phyloP scores from a whole-genome alignment of 2,113 vertebrate species.

The Cervus canadensis region DNA sequence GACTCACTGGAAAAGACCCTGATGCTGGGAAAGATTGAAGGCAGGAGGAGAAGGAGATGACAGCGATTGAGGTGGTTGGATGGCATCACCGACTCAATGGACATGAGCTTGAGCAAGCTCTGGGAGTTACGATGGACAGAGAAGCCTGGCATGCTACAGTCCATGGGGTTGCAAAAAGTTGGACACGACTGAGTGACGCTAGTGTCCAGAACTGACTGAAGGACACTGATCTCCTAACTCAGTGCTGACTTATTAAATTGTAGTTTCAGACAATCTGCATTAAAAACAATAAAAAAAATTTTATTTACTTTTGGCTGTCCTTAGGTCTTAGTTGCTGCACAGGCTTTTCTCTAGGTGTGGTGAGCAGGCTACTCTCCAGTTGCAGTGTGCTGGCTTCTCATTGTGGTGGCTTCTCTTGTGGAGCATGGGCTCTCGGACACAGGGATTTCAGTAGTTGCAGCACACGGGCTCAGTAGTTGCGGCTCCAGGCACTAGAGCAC shows the following conservation, averaged over 20 bases:
- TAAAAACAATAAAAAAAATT: neutral
- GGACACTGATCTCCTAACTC: neutral
- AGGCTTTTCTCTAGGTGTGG: neutral
- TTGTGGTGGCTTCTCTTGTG: neutral
- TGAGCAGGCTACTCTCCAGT: neutral
- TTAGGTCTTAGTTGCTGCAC: neutral
- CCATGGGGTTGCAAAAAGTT: neutral
- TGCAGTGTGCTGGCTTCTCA: neutral
- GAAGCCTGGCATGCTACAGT: neutral
- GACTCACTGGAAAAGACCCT: neutral
- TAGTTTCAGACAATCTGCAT: neutral
- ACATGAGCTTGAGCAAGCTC: neutral
- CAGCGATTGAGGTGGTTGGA: neutral
- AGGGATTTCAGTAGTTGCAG: neutral
- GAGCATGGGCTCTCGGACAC: neutral
- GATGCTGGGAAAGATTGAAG: neutral
- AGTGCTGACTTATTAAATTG: neutral
- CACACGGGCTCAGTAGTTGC: neutral
- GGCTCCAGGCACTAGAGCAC: neutral
- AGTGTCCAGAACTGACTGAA: neutral
- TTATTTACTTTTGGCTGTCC: neutral
- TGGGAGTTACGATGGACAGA: neutral
- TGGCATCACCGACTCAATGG: neutral
- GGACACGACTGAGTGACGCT: neutral
- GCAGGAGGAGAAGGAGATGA: neutral